These are phyloP conservation scores for Hydractinia symbiolongicarpus DNA, from an alignment of 30 jellyfish, hydroid and myxozoan species.

Conservation along the genomic window DNA sequence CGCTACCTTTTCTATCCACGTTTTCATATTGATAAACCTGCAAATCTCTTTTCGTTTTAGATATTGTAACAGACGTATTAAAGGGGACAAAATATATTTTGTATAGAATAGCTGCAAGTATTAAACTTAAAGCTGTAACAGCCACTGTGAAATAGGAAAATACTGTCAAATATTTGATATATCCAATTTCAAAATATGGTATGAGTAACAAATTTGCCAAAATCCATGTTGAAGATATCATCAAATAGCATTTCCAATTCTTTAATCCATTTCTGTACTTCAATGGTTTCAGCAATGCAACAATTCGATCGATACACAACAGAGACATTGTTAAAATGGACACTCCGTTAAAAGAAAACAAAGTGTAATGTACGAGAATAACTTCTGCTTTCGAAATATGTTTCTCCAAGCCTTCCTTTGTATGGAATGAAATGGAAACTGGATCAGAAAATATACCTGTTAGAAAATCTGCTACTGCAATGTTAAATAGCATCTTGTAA, in stretches of 20 bases:
- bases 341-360: constrained; percentile 31
- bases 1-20: background rate
- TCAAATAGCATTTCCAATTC: background rate
- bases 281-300: constrained; percentile 28
- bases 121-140: constrained; percentile 4
- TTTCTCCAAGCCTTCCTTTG: constrained; percentile 14
- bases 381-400: constrained; percentile 7
- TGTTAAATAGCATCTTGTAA: constrained; percentile 23
- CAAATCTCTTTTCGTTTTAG: too few relatives aligned
- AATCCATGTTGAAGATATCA: constrained; percentile 26
- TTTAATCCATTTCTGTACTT: constrained; percentile 19
- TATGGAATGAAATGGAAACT: constrained; percentile 32
- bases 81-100: background rate
- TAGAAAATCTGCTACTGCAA: constrained; percentile 34
- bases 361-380: background rate
- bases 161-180: constrained; percentile 30
- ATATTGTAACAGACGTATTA: background rate
- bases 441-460: constrained; percentile 29
- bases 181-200: constrained; percentile 24
- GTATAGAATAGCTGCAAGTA: constrained; percentile 4
- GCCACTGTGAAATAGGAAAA: constrained; percentile 32
- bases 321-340: constrained; percentile 32
- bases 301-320: constrained; percentile 31
- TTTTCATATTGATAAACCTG: background rate
- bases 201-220: constrained; percentile 7